Conservation (phyloP, 2,797 vertebrate genomes). For the Pogonophryne albipinna region DNA sequence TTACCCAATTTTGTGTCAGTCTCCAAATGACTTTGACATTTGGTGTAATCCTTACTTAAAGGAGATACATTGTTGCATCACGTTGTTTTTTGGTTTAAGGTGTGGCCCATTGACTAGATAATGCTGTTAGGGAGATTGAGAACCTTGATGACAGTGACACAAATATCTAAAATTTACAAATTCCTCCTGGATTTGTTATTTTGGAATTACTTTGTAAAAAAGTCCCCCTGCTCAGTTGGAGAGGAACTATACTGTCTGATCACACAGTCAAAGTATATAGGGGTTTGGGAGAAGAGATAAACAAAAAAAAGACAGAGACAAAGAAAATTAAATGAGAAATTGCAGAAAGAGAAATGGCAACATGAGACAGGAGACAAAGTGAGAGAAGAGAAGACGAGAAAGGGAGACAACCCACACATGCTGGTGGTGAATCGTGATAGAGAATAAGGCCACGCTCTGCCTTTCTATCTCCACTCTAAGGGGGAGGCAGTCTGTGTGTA, state of each 20-base stretch:
- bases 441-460: slow-evolving; percentile 46
- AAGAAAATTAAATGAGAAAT: slow-evolving; percentile 28
- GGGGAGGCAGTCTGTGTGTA: slow-evolving; percentile 43
- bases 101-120: background rate
- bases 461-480: slow-evolving; percentile 56
- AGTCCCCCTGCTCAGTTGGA: background rate
- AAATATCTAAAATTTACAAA: background rate
- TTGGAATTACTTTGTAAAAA: background rate
- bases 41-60: background rate
- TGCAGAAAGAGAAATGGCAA: slow-evolving; percentile 22
- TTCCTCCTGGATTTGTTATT: background rate
- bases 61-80: background rate
- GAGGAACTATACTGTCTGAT: slow-evolving; percentile 6
- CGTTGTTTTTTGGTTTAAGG: background rate
- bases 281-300: background rate
- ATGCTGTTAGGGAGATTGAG: background rate
- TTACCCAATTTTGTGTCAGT: background rate
- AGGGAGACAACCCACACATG: slow-evolving; percentile 49
- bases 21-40: background rate
- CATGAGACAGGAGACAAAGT: slow-evolving; percentile 15
- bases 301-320: background rate
- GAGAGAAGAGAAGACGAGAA: slow-evolving; percentile 27
- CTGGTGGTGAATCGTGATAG: slow-evolving; percentile 46
- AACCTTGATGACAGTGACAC: background rate
- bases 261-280: background rate